Evolutionary conservation across 2,888 invertebrate genomes (phyloP), one percentile per base, ranked within the genome.

Genomic region (Pyrochroa serraticornis): DNA sequence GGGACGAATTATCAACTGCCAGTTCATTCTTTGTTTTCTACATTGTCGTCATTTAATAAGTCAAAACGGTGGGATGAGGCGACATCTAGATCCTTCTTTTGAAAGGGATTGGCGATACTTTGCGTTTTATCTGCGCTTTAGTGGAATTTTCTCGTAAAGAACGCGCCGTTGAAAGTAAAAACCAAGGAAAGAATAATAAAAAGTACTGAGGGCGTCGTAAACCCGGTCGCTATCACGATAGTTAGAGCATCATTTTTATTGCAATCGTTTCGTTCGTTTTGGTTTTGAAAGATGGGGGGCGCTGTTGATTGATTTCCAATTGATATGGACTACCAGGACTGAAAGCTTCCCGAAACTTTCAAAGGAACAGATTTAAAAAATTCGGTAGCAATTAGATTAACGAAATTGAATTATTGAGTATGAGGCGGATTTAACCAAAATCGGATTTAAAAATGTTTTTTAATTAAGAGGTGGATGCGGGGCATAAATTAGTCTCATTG

Each of bases 201-300:
- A 74, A 67, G 67, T 71, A 72, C 72, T 74, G 72, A 73, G 73
- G 71, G 71, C 65, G 64, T 73, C 72, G 67, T 75, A 74, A 75
- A 75, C 65, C 70, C 63, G 68, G 65, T 69, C 67, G 72, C 71
- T 73, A 70, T 72, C 72, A 71, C 68, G 69, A 68, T 68, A 71
- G 72, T 70, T 72, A 70, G 67, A 65, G 68, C 64, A 66, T 69
- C 68, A 64, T 68, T 72, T 73, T 73, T 71, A 70, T 71, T 69
- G 65, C 70, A 62, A 69, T 67, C 69, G 71, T 71, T 71, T 67
- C 61, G 48, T 64, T 54, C 61, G 59, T 58, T 64, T 55, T 8
- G 60, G 59, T 63, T 58, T 62, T 56, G 58, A 58, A 59, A 55
- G 62, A 63, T 61, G 62, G 63, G 66, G 62, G 39, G 33, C 13